Conservation (phyloP, 2,888 invertebrate species). For the Drosophila atripex region DNA sequence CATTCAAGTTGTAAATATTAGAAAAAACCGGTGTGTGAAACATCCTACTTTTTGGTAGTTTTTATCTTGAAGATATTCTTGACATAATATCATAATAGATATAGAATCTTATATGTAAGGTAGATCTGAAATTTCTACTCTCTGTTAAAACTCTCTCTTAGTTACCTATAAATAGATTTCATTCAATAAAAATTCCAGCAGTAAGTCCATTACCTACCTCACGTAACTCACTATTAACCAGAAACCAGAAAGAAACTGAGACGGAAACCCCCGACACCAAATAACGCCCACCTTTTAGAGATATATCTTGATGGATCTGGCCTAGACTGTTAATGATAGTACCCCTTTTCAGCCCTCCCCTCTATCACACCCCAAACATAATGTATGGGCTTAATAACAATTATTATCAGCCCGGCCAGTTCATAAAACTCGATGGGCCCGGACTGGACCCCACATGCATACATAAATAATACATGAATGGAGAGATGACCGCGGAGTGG, state of each 20-base stretch:
- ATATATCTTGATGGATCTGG: conserved; percentile 29
- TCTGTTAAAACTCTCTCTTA: not conserved
- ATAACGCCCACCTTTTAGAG: conserved; percentile 16
- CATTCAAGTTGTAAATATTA: not conserved
- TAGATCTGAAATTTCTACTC: too few relatives aligned
- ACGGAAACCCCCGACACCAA: conserved; percentile 26
- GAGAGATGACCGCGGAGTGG: conserved; percentile 12
- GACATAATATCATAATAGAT: too few relatives aligned
- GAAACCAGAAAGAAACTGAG: conserved; percentile 7
- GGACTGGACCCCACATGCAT: conserved; percentile 6
- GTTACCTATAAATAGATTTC: not conserved
- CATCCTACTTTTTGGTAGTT: not conserved
- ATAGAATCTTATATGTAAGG: too few relatives aligned
- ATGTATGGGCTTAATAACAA: conserved; percentile 52
- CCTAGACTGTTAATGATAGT: conserved; percentile 32
- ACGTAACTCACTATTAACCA: conserved; percentile 7
- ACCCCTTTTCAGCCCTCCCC: conserved; percentile 1
- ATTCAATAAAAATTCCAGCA: not conserved
- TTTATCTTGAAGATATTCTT: too few relatives aligned
- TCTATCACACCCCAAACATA: not conserved
- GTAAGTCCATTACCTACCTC: not conserved
- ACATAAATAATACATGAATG: conserved; percentile 48
- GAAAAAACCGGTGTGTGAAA: not conserved
- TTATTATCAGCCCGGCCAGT: conserved; percentile 42
- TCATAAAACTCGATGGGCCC: conserved; percentile 61